Evolutionary conservation across 2,113 vertebrate species (phyloP).

Genomic region (Heterotilapia buettikoferi): DNA sequence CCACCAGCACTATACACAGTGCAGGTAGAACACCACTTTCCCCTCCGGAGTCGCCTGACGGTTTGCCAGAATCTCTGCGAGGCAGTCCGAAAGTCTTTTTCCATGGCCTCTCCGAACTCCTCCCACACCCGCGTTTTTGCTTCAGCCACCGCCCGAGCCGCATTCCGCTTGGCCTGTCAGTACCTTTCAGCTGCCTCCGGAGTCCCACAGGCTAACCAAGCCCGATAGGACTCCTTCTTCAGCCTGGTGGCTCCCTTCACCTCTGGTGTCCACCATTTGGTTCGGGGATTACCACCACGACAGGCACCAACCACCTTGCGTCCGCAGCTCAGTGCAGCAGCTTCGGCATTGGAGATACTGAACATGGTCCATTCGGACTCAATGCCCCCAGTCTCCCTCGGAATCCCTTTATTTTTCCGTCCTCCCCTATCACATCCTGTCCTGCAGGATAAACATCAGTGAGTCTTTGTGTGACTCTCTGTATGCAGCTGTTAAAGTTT

Average conservation of each 20-base stretch:
- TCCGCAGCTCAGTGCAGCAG: background rate
- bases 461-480: background rate
- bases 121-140: background rate
- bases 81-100: background rate
- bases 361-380: background rate
- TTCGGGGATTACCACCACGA: background rate
- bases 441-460: background rate
- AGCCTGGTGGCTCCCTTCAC: background rate
- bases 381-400: rapidly evolving
- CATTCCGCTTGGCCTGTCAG: rapidly evolving
- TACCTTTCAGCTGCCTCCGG: rapidly evolving
- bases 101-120: rapidly evolving
- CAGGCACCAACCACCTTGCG: background rate
- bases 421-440: background rate
- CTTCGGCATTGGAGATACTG: rapidly evolving
- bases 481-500: background rate
- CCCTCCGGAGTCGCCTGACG: rapidly evolving
- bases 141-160: rapidly evolving
- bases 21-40: rapidly evolving
- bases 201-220: background rate
- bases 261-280: background rate
- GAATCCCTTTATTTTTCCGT: background rate
- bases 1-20: background rate
- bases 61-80: rapidly evolving
- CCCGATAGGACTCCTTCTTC: rapidly evolving